Evolutionary conservation across 1,140 invertebrate genomes (phyloP), one percentile per base, ranked within the genome.

Genomic region (Zaprionus ghesquierei): DNA sequence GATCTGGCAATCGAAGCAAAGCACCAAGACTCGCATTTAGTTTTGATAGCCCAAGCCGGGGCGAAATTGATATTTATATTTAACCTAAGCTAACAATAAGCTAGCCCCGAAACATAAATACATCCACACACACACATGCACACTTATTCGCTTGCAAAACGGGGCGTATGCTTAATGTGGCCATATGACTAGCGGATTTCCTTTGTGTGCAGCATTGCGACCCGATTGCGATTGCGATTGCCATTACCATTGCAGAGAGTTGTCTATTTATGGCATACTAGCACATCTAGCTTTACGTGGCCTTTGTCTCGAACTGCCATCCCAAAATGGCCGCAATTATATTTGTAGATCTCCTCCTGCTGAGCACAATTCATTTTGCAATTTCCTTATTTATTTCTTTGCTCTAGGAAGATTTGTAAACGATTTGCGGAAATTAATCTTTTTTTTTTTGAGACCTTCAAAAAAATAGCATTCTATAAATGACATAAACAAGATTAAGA

Each of bases 51-150:
- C 56, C 71, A 35, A 69, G 62, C 64, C 20, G 71, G 71, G 68
- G 13, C 41, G 79, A 81, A 86, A 87, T 86, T 87, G 84, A 86
- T 86, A 89, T 86, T 86, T 86, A 87, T 82, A 86, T 86, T 86
- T 89, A 86, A 89, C 82, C 66, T 77, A 79, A 87, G 84, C 79
- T 63, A 76, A 78, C 81, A 85, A 81, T 81, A 85, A 79, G 79
- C 82, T 61, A 31, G 51, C 74, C 74, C 74, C 69, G 66, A 64
- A 31, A 56, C 20, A 55, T 49, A 56, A 20, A 44, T 49, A 69
- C 35, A 71, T 61, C 53, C 13, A 15, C 33, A 33, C 22, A 55
- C 22, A 49, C 10, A 51, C 20, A 54, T 13, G 18, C 44, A 50
- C 51, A 49, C 13, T 22, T 41, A 27, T 12, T 15, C 35, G 27